These are phyloP conservation scores for Melanotaenia trifasciata DNA, from an alignment of 2,797 vertebrate species.

Conservation along the genomic window DNA sequence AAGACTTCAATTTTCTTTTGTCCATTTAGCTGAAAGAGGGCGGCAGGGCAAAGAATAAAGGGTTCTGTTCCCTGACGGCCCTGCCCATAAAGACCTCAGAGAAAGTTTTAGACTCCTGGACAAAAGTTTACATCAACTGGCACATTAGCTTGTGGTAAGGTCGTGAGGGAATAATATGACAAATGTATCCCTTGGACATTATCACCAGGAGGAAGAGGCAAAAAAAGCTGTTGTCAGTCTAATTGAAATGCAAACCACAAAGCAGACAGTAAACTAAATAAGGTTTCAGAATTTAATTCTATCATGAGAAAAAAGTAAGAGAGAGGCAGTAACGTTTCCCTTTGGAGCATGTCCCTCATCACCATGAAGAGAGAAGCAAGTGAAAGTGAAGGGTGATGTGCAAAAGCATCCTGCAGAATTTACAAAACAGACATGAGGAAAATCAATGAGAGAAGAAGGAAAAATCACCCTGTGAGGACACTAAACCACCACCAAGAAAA, in stretches of 20 bases:
- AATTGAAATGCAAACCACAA: slow-evolving; percentile 57
- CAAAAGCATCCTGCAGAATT: slow-evolving; percentile 13
- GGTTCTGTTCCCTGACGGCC: background rate
- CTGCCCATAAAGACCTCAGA: background rate
- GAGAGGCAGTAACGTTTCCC: slow-evolving; percentile 2
- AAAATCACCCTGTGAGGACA: background rate
- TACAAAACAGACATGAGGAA: background rate
- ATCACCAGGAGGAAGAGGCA: slow-evolving; percentile 36
- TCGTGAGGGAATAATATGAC: slow-evolving; percentile 26
- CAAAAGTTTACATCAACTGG: slow-evolving; percentile 34
- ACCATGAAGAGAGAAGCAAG: background rate
- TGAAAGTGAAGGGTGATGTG: background rate
- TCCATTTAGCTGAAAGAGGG: background rate
- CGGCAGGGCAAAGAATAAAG: background rate
- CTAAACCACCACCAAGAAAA: background rate
- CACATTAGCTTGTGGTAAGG: slow-evolving; percentile 21
- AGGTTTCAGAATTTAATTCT: slow-evolving; percentile 19
- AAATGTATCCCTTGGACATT: slow-evolving; percentile 38
- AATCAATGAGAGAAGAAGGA: background rate
- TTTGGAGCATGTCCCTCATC: slow-evolving; percentile 21
- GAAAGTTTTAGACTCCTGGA: slow-evolving; percentile 9
- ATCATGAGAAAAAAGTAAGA: slow-evolving; percentile 5
- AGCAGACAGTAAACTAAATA: slow-evolving; percentile 31
- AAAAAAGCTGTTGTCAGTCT: slow-evolving; percentile 22
- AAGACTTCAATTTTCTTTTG: background rate